phyloP scores from a whole-genome alignment of 2,888 invertebrate genomes.

The Drosophila setosimentum region DNA sequence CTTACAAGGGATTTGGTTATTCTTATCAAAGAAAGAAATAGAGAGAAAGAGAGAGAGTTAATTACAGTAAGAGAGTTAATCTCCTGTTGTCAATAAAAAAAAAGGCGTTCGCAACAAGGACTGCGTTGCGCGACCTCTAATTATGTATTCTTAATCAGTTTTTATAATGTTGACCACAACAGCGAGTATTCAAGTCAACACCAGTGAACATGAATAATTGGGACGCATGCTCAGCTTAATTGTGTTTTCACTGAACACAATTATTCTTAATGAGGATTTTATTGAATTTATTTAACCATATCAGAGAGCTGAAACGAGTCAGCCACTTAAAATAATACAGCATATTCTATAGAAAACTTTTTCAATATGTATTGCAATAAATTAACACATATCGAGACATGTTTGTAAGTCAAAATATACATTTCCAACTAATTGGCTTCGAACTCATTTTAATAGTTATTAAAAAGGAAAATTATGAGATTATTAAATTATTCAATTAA shows the following conservation, averaged over 20 bases:
- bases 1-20: background rate
- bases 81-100: background rate
- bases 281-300: background rate
- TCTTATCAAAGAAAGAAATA: background rate
- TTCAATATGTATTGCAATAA: background rate
- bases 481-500: too few relatives aligned
- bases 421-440: background rate
- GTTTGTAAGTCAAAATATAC: background rate
- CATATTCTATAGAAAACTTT: background rate
- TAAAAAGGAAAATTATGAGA: too few relatives aligned
- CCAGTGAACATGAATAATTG: background rate
- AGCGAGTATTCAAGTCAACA: background rate
- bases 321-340: background rate
- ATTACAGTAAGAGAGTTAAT: background rate
- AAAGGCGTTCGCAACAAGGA: background rate
- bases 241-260: background rate
- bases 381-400: too few relatives aligned
- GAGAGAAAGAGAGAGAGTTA: background rate
- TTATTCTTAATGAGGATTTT: background rate
- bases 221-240: background rate
- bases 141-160: slow-evolving; percentile 8
- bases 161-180: background rate
- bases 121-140: background rate
- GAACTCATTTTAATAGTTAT: too few relatives aligned
- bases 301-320: background rate